A percentile compares a stretch with the other conserved stretches of the same genome.
Evolutionary conservation across 2,797 vertebrate species (phyloP).

Genomic region (Tenualosa thibaudeaui): DNA sequence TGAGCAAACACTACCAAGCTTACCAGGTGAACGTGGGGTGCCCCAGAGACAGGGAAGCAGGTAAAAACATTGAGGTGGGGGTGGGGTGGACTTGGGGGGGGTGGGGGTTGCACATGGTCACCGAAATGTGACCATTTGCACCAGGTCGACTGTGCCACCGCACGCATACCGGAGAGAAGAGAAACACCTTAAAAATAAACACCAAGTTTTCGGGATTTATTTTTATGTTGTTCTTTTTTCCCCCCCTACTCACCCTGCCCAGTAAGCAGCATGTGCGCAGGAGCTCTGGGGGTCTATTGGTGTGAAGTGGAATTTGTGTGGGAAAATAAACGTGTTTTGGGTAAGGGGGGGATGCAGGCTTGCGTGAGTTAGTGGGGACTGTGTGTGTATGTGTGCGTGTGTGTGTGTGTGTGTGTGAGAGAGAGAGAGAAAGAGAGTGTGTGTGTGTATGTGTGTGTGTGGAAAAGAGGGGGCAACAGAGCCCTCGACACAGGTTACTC

Average conservation of each 20-base stretch:
- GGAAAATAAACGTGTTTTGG: constrained; percentile 47
- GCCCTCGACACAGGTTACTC: neutral
- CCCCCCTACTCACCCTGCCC: neutral
- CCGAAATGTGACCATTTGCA: neutral
- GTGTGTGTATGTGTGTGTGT: neutral
- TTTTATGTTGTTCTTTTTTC: neutral
- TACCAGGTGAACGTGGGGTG: constrained; percentile 20
- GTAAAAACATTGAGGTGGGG: constrained; percentile 32
- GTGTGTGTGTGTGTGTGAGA: neutral
- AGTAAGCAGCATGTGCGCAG: neutral
- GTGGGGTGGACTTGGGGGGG: constrained; percentile 1
- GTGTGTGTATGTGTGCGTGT: neutral
- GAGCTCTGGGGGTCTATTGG: constrained; percentile 32
- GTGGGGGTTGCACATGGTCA: too few relatives aligned
- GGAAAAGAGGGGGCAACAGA: neutral
- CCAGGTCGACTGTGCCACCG: constrained; percentile 27
- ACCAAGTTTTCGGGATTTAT: neutral
- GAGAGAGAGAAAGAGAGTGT: too few relatives aligned
- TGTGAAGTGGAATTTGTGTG: constrained; percentile 49
- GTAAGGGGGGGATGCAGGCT: neutral
- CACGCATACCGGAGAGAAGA: constrained; percentile 24
- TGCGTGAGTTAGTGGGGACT: neutral
- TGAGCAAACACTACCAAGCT: constrained; percentile 43
- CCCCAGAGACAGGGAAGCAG: constrained; percentile 20
- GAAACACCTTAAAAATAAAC: constrained; percentile 50